Percentiles rank a stretch among this genome's conserved stretches.
Conservation (phyloP, 2,888 invertebrate species). For the Lasioglossum vierecki region DNA sequence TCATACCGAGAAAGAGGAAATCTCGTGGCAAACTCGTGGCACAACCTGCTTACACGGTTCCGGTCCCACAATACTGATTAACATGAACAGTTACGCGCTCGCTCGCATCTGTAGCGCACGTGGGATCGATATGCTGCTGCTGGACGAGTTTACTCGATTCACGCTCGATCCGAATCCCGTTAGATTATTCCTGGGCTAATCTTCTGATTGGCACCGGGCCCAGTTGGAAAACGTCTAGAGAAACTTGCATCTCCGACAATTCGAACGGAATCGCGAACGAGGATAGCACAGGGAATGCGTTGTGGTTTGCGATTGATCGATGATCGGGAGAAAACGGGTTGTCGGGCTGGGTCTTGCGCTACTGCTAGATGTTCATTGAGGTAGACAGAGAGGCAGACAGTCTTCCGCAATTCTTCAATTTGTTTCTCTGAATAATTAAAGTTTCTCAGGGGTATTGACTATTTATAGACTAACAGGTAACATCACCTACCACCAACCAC, state of each 20-base stretch:
- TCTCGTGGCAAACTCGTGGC: slow-evolving; percentile 59
- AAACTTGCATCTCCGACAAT: slow-evolving; percentile 21
- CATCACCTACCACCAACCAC: background rate
- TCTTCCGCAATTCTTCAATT: background rate
- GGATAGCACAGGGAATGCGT: background rate
- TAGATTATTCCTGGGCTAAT: slow-evolving; percentile 34
- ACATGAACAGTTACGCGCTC: slow-evolving; percentile 74
- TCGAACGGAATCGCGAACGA: slow-evolving; percentile 33
- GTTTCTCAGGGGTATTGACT: background rate
- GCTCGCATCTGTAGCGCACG: slow-evolving; percentile 36
- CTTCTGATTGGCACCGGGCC: slow-evolving; percentile 51
- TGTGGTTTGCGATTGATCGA: background rate
- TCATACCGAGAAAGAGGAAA: background rate
- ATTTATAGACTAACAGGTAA: slow-evolving; percentile 15
- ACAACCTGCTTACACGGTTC: slow-evolving; percentile 74
- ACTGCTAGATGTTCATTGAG: background rate
- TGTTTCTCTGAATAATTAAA: background rate
- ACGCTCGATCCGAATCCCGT: slow-evolving; percentile 46
- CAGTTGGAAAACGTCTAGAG: slow-evolving; percentile 45
- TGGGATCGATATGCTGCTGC: slow-evolving; percentile 26
- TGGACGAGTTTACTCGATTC: slow-evolving; percentile 10
- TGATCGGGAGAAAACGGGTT: background rate
- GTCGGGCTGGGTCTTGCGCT: background rate
- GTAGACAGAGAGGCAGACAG: background rate
- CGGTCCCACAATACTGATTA: slow-evolving; percentile 71